A percentile compares a stretch with the other conserved stretches of the same genome.
These are phyloP conservation scores for Capitella teleta DNA, from an alignment of 1,140 invertebrate species.

Conservation along the genomic window DNA sequence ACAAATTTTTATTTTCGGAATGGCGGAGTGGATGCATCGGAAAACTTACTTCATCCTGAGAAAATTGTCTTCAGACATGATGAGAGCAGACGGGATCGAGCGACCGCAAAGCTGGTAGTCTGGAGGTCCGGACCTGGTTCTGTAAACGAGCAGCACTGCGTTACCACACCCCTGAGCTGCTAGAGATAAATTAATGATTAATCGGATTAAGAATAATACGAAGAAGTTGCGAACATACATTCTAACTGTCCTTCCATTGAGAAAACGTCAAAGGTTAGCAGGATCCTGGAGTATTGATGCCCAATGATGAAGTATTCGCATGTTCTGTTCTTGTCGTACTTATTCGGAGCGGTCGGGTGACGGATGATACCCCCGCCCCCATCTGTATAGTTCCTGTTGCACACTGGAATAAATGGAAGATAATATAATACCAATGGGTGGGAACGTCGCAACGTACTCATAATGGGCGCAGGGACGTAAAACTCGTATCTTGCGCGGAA, in stretches of 20 bases:
- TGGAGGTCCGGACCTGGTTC: slow-evolving; percentile 53
- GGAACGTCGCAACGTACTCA: no score
- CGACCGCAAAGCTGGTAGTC: slow-evolving; percentile 82
- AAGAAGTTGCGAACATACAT: slow-evolving; percentile 45
- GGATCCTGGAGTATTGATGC: slow-evolving; percentile 63
- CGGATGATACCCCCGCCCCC: slow-evolving; percentile 12
- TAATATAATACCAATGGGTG: neutral
- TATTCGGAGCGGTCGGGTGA: slow-evolving; percentile 10
- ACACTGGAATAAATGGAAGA: slow-evolving; percentile 3
- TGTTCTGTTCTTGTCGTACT: slow-evolving; percentile 13
- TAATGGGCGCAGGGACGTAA: no score
- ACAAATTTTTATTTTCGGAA: no score
- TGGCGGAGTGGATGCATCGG: no score
- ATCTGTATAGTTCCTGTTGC: slow-evolving; percentile 1
- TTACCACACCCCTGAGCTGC: slow-evolving; percentile 59
- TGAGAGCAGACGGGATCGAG: slow-evolving; percentile 32
- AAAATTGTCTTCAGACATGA: slow-evolving; percentile 64
- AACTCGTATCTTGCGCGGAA: slow-evolving; percentile 84
- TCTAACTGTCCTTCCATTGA: slow-evolving; percentile 75
- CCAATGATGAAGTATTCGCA: slow-evolving; percentile 85
- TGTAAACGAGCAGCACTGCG: slow-evolving; percentile 13
- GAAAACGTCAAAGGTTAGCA: slow-evolving; percentile 77
- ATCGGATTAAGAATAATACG: slow-evolving; percentile 43
- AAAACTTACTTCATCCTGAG: slow-evolving; percentile 62
- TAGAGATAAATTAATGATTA: neutral